These are phyloP conservation scores for Cotesia glomerata DNA, from an alignment of 1,140 invertebrate species.

Conservation along the genomic window DNA sequence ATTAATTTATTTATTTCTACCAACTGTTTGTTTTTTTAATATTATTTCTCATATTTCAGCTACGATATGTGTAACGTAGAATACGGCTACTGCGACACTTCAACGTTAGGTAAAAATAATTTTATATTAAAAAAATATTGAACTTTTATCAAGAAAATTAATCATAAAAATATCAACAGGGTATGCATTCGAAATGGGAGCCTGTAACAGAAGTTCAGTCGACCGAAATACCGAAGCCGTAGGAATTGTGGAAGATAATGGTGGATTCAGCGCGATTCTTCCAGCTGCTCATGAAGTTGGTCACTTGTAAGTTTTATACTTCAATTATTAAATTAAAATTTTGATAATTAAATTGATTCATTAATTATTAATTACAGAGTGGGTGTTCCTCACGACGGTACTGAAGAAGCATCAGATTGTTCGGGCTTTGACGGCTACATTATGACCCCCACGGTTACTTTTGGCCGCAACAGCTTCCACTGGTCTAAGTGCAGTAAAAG, in stretches of 20 bases:
- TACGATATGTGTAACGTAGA: constrained; percentile 39
- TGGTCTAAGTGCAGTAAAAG: constrained; percentile 46
- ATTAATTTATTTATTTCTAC: not conserved
- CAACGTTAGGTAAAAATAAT: constrained; percentile 35
- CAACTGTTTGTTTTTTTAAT: not conserved
- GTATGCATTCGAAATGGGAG: constrained; percentile 45
- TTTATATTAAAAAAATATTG: constrained; percentile 10
- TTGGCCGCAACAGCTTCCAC: constrained; percentile 39
- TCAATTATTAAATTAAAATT: not conserved
- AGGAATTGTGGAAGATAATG: constrained; percentile 52
- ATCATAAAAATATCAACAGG: constrained; percentile 38
- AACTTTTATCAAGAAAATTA: not conserved
- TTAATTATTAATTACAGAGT: constrained; percentile 38
- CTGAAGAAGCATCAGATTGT: constrained; percentile 28
- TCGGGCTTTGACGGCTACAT: constrained; percentile 36
- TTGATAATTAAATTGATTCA: not conserved
- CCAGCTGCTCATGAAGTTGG: constrained; percentile 53
- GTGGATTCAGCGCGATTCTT: constrained; percentile 52
- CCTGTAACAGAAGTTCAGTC: constrained; percentile 39
- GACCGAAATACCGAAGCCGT: constrained; percentile 43
- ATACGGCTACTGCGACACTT: constrained; percentile 29
- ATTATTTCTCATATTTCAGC: constrained; percentile 22
- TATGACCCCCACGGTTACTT: constrained; percentile 37
- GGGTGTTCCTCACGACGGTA: constrained; percentile 44
- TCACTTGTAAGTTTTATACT: constrained; percentile 44